Conservation (phyloP, 2,797 vertebrate species). For the Galagoides demidoff region DNA sequence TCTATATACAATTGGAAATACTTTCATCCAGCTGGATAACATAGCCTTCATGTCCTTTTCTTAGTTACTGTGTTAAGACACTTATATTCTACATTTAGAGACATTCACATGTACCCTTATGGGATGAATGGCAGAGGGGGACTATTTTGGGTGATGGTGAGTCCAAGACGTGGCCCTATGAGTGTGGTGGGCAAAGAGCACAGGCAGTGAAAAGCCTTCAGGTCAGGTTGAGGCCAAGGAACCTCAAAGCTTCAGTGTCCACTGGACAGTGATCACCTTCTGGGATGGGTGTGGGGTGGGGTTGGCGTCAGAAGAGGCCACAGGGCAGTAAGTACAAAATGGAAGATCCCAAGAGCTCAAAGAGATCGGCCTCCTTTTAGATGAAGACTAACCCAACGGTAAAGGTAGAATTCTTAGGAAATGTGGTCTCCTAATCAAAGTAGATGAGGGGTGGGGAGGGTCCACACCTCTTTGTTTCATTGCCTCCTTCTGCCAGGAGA, state of each 20-base stretch:
- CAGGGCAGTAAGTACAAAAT: background rate
- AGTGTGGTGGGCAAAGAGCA: background rate
- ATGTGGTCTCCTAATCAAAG: background rate
- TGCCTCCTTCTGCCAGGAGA: background rate
- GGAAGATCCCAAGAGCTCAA: background rate
- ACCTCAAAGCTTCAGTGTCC: background rate
- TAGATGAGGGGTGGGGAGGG: accelerated
- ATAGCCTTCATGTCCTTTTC: too few species aligned
- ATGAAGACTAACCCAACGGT: background rate
- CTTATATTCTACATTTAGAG: too few species aligned
- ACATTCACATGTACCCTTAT: too few species aligned
- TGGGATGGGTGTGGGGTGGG: too few species aligned
- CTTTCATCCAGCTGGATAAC: too few species aligned
- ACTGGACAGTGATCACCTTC: background rate
- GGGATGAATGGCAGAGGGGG: background rate
- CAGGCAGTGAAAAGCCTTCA: background rate
- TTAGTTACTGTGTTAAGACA: too few species aligned
- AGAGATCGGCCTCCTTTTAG: too few species aligned
- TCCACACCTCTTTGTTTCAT: too few species aligned
- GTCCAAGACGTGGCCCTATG: accelerated
- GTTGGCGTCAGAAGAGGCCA: background rate
- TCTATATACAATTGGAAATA: too few species aligned
- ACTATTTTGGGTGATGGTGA: background rate
- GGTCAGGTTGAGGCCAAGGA: background rate
- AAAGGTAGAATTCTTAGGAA: background rate